These are phyloP conservation scores for Heliopora coerulea DNA, from an alignment of 92 coral and sea anemone genomes.

Conservation along the genomic window DNA sequence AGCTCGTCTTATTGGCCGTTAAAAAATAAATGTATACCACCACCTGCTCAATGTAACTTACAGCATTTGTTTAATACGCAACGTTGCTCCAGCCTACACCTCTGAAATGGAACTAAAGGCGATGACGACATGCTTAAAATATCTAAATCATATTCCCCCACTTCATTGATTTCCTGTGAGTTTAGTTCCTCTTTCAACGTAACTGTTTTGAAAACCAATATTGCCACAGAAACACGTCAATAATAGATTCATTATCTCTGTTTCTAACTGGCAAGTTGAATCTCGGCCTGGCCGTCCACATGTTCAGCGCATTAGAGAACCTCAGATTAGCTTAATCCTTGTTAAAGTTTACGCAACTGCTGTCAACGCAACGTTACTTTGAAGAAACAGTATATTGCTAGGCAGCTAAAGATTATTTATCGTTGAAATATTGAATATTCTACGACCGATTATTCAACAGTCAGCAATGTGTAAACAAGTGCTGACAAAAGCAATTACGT, in stretches of 20 bases:
- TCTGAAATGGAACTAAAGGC: not conserved
- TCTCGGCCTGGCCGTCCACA: too few relatives aligned
- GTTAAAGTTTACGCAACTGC: too few relatives aligned
- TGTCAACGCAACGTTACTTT: too few relatives aligned
- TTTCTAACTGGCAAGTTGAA: too few relatives aligned
- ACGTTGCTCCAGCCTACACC: not conserved
- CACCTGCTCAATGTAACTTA: not conserved
- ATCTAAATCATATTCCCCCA: slow-evolving; percentile 9
- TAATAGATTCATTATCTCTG: not conserved
- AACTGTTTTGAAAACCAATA: slow-evolving; percentile 29
- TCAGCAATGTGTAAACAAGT: not conserved
- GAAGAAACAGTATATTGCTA: too few relatives aligned
- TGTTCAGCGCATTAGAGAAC: too few relatives aligned
- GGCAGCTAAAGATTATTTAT: too few relatives aligned
- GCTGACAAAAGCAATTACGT: slow-evolving; percentile 21
- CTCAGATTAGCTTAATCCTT: too few relatives aligned
- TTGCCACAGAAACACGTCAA: not conserved
- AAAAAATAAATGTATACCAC: not conserved
- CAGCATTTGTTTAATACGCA: not conserved
- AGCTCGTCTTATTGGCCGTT: not conserved
- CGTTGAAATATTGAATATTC: too few relatives aligned
- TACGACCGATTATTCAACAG: not conserved
- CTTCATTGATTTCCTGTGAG: slow-evolving; percentile 23
- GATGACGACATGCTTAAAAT: slow-evolving; percentile 42
- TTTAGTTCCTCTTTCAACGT: slow-evolving; percentile 13